Base-by-base conservation (phyloP, 2,888 invertebrate genomes). In the Amphipoea oculea region DNA sequence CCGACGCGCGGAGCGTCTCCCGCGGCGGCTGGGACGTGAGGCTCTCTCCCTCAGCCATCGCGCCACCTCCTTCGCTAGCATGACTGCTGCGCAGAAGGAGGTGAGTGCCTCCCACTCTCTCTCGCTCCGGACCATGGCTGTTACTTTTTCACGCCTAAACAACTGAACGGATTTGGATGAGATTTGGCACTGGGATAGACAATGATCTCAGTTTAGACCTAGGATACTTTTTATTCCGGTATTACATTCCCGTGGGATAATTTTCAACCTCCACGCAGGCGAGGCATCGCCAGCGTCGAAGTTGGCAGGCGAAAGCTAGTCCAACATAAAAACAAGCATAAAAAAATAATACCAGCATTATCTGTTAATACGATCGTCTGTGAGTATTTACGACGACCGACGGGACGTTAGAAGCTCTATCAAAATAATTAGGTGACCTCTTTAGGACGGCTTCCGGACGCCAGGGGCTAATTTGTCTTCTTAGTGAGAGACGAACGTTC, bases 391-490 rank as follows among this genome's bases (percentile, higher is more conserved):
- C 14, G 48, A 48, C 14, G 48, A 48, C 48, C 4, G 14, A 48
- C 48, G 14, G 48, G 71, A 72, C 78, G 79, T 66, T 72, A 57
- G 79, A 69, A 71, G 82, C 51, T 86, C 83, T 73, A 83, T 87
- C 84, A 81, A 87, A 84, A 85, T 89, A 89, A 88, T 89, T 87
- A 89, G 81, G 82, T 78, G 81, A 87, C 85, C 84, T 83, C 86
- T 84, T 89, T 85, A 81, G 73, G 73, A 72, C 63, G 76, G 77
- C 79, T 87, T 79, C 84, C 77, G 76, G 71, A 36, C 88, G 62
- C 83, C 66, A 48, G 88, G 80, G 84, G 63, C 80, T 85, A 87
- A 89, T 89, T 87, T 89, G 87, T 89, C 89, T 88, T 82, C 81
- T 83, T 81, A 81, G 79, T 73, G 62, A 36, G 69, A 40, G 84